Conservation (phyloP, 2,888 invertebrate genomes). For the Melipona bicolor region DNA sequence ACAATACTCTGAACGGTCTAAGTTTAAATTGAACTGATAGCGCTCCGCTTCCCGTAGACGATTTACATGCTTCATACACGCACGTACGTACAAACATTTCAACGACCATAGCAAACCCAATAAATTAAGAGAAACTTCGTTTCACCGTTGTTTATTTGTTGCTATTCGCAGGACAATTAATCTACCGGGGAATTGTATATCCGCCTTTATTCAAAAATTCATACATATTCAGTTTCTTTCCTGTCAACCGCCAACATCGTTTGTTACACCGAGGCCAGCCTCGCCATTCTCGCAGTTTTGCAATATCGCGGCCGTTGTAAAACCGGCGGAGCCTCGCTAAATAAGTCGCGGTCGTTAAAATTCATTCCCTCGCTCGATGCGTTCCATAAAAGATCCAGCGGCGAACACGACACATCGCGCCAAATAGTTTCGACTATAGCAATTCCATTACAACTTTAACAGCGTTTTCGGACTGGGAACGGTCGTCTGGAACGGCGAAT, state of each 20-base stretch:
- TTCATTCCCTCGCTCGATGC: constrained; percentile 17
- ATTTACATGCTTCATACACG: not conserved
- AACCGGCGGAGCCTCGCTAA: constrained; percentile 1
- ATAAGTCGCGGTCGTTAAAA: constrained; percentile 19
- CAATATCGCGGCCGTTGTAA: not conserved
- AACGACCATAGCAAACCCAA: not conserved
- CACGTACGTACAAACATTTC: not conserved
- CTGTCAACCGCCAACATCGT: not conserved
- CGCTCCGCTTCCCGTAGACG: not conserved
- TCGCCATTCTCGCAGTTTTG: not conserved
- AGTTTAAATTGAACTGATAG: not conserved
- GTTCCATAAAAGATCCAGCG: constrained; percentile 15
- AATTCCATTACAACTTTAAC: not conserved
- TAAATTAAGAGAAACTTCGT: not conserved
- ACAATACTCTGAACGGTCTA: not conserved
- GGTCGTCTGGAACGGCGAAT: not conserved
- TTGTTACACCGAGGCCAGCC: not conserved
- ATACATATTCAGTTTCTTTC: constrained; percentile 8
- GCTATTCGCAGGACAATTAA: not conserved
- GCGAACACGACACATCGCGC: constrained; percentile 4
- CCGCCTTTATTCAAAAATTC: constrained; percentile 3
- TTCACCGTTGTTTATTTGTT: not conserved
- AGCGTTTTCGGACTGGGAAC: not conserved
- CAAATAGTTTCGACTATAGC: constrained; percentile 4
- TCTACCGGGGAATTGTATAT: not conserved